Evolutionary conservation across 2,113 vertebrate species (phyloP).

Genomic region (Corythornis vintsioides): DNA sequence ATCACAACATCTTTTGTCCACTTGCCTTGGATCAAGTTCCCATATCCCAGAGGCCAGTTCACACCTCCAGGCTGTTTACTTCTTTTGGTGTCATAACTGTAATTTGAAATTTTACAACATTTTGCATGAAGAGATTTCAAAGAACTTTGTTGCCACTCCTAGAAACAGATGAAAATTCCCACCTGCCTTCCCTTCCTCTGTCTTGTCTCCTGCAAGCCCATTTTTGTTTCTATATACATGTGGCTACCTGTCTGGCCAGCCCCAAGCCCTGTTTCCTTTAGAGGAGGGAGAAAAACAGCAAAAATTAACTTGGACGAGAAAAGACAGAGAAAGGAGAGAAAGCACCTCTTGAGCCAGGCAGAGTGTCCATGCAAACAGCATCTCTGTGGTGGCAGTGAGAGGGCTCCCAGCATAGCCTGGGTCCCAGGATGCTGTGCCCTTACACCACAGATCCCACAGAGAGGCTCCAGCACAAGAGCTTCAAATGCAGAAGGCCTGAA

Average conservation of each 20-base stretch:
- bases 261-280: background rate
- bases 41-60: background rate
- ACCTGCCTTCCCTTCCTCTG: background rate
- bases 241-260: background rate
- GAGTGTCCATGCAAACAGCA: background rate
- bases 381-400: background rate
- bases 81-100: background rate
- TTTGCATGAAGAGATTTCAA: constrained; percentile 30
- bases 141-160: constrained; percentile 26
- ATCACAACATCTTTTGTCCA: background rate
- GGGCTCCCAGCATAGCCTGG: background rate
- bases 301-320: background rate
- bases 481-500: background rate
- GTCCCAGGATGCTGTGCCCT: background rate
- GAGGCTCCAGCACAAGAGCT: background rate
- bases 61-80: background rate
- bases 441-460: background rate
- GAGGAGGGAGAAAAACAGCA: background rate
- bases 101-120: constrained; percentile 22
- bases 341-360: background rate
- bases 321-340: background rate
- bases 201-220: background rate
- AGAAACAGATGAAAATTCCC: constrained; percentile 1
- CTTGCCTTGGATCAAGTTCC: background rate
- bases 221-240: background rate